These are phyloP conservation scores for Melanogrammus aeglefinus DNA, from an alignment of 2,797 vertebrate genomes.

Conservation along the genomic window DNA sequence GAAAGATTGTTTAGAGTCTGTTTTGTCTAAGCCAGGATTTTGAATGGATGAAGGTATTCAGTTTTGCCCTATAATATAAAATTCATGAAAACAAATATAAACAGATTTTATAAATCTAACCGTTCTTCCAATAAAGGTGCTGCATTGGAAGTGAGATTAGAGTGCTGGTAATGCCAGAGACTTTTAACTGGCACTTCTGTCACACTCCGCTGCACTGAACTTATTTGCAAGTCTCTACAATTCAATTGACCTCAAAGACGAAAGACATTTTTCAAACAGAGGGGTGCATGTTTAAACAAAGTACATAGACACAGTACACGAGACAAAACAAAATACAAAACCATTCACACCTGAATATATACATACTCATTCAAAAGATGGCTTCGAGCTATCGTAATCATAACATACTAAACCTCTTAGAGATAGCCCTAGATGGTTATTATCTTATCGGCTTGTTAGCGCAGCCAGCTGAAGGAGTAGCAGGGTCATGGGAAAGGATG, in stretches of 20 bases:
- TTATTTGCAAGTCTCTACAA: not conserved
- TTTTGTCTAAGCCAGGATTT: not conserved
- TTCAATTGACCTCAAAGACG: not conserved
- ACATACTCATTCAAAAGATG: not conserved
- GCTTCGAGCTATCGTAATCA: not conserved
- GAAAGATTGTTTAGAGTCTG: not conserved
- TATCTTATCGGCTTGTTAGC: constrained; percentile 38
- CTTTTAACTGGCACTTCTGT: not conserved
- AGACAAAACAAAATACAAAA: not conserved
- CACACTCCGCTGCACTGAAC: not conserved
- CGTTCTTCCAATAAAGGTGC: not conserved
- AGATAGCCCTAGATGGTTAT: not conserved
- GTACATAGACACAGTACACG: not conserved
- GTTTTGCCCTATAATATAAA: not conserved
- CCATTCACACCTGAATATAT: not conserved
- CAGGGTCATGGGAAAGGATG: constrained; percentile 54
- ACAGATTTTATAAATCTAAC: not conserved
- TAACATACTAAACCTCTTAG: not conserved
- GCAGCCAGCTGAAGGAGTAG: constrained; percentile 26
- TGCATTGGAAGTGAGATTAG: not conserved
- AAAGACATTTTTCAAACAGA: not conserved
- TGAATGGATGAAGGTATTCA: not conserved
- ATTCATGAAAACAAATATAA: not conserved
- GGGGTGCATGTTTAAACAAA: not conserved
- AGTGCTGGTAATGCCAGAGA: not conserved